These are phyloP conservation scores for Bugula neritina DNA, from an alignment of 2,888 invertebrate genomes.

Conservation along the genomic window DNA sequence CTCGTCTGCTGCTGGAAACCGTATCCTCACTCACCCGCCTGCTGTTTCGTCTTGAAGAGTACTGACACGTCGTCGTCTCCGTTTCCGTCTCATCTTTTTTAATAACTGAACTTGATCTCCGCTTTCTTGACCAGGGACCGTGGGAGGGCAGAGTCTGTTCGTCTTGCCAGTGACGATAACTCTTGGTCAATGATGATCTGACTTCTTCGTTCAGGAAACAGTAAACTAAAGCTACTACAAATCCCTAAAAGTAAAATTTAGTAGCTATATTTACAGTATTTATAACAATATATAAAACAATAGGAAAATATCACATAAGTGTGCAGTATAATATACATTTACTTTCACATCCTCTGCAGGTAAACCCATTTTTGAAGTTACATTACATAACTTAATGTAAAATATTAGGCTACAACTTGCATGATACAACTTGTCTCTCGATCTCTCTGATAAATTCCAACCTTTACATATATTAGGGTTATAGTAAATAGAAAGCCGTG, in stretches of 20 bases:
- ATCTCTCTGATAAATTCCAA: no score
- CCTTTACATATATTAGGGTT: no score
- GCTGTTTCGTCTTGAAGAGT: not conserved
- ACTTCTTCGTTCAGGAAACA: slow-evolving; percentile 90
- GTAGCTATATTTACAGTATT: no score
- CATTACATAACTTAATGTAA: no score
- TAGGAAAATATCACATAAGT: no score
- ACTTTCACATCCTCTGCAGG: no score
- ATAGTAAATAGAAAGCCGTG: no score
- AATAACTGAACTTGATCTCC: slow-evolving; percentile 1
- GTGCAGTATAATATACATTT: no score
- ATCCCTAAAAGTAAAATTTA: slow-evolving; percentile 63
- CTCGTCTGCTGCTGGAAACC: slow-evolving; percentile 13
- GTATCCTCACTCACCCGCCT: slow-evolving; percentile 19
- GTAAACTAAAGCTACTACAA: slow-evolving; percentile 81
- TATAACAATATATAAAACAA: no score
- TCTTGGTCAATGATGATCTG: slow-evolving; percentile 25
- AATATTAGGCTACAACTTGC: no score
- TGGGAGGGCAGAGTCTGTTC: slow-evolving; percentile 9
- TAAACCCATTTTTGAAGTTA: no score
- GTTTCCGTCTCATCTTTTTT: slow-evolving; percentile 21
- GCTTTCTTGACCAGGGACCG: slow-evolving; percentile 9
- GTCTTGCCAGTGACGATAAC: slow-evolving; percentile 16
- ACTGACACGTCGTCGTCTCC: slow-evolving; percentile 8
- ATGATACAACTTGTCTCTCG: no score